These are phyloP conservation scores for Dynastes tityus DNA, from an alignment of 2,888 invertebrate species.

Conservation along the genomic window DNA sequence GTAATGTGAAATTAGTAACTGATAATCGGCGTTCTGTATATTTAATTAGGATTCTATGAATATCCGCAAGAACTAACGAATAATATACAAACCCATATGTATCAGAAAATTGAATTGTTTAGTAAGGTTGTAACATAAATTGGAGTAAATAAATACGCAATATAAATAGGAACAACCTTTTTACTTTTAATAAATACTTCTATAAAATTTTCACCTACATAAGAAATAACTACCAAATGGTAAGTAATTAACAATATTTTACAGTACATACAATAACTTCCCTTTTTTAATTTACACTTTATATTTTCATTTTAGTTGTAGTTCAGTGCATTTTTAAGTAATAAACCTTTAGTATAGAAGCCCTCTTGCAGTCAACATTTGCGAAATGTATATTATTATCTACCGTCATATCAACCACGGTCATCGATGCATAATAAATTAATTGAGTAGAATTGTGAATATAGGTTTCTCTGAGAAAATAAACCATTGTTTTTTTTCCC, in stretches of 20 bases:
- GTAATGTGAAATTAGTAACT: too few relatives aligned
- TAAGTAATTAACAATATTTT: constrained; percentile 50
- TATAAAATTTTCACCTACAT: constrained; percentile 55
- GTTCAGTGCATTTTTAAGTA: constrained; percentile 24
- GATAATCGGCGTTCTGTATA: too few relatives aligned
- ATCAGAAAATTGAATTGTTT: too few relatives aligned
- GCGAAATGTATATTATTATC: background rate
- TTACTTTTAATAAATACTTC: constrained; percentile 55
- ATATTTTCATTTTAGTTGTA: constrained; percentile 5
- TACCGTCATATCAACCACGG: background rate
- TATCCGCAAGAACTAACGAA: too few relatives aligned
- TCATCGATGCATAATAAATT: constrained; percentile 3
- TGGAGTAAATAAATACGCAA: constrained; percentile 15
- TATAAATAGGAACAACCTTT: constrained; percentile 49
- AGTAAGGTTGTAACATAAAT: too few relatives aligned
- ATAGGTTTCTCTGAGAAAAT: constrained; percentile 24
- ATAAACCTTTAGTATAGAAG: constrained; percentile 16
- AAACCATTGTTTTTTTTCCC: constrained; percentile 6
- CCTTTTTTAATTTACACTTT: constrained; percentile 22
- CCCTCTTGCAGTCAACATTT: constrained; percentile 4
- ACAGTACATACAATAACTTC: constrained; percentile 31
- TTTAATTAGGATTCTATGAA: too few relatives aligned
- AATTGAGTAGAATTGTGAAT: background rate
- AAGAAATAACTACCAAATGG: constrained; percentile 47
- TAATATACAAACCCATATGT: too few relatives aligned